These are phyloP conservation scores for Odontesthes bonariensis DNA, from an alignment of 2,113 vertebrate species.

Conservation along the genomic window DNA sequence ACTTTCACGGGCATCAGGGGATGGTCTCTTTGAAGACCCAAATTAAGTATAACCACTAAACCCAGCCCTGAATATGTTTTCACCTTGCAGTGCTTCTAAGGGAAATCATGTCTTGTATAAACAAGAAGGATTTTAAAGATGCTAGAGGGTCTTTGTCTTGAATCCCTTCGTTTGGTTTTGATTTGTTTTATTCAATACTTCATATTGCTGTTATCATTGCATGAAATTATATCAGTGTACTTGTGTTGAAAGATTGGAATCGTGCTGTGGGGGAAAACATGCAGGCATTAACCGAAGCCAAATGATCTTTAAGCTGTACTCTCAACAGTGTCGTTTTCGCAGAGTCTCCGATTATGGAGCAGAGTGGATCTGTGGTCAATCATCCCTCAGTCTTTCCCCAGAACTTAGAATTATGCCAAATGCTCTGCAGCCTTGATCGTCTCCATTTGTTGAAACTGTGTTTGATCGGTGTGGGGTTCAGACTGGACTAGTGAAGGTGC, in stretches of 20 bases:
- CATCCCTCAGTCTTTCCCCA: too few species aligned
- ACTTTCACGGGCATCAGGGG: background rate
- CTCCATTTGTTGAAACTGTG: too few species aligned
- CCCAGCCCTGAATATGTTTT: background rate
- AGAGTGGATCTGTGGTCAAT: too few species aligned
- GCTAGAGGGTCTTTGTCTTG: background rate
- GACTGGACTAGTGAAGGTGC: slow-evolving; percentile 30
- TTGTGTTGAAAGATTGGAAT: background rate
- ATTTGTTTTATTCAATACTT: background rate
- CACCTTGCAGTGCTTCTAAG: background rate
- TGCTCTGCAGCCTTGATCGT: too few species aligned
- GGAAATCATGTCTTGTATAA: background rate
- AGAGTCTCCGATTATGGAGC: too few species aligned
- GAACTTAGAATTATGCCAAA: too few species aligned
- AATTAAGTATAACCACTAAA: background rate
- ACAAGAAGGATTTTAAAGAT: background rate
- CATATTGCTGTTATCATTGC: background rate
- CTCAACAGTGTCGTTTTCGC: too few species aligned
- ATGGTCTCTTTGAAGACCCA: background rate
- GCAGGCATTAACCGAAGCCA: slow-evolving; percentile 5
- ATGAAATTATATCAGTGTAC: too few species aligned
- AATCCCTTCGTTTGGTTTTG: background rate
- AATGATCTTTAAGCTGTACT: background rate
- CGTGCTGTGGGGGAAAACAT: background rate
- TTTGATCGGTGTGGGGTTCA: background rate